Evolutionary conservation across 2,113 vertebrate species (phyloP).

Genomic region (Phocoena phocoena): DNA sequence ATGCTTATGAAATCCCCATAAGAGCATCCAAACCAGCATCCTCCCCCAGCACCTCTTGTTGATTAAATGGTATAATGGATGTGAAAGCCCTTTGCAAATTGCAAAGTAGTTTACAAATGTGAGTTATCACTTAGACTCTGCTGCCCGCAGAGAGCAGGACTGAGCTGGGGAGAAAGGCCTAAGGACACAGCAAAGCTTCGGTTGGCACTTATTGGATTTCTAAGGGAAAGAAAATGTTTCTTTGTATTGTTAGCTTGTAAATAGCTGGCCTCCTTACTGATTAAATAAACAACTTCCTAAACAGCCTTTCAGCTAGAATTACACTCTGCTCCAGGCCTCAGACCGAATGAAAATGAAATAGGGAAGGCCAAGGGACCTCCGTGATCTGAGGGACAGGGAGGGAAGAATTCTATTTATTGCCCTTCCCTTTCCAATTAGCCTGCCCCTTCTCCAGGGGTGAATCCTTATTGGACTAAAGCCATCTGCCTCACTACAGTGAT

Average conservation of each 20-base stretch:
- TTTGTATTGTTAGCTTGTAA: neutral
- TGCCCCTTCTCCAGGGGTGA: fast-evolving
- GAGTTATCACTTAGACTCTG: neutral
- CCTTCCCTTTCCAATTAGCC: neutral
- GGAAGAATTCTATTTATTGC: neutral
- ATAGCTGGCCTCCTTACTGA: neutral
- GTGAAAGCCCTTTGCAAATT: neutral
- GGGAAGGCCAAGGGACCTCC: neutral
- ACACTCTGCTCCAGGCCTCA: neutral
- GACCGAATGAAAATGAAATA: neutral
- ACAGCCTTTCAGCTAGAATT: neutral
- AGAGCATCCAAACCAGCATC: neutral
- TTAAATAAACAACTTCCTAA: neutral
- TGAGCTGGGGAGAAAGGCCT: neutral
- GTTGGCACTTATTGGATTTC: neutral
- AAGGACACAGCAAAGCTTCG: neutral
- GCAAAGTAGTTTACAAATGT: neutral
- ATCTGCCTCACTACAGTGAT: neutral
- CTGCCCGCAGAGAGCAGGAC: neutral
- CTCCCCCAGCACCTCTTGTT: neutral
- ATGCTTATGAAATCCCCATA: neutral
- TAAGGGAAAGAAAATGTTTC: neutral
- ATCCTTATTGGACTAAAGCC: neutral
- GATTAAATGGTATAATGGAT: neutral
- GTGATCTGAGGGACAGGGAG: fast-evolving